A percentile compares a stretch with the other conserved stretches of the same genome.
These are phyloP conservation scores for Ptilonorhynchus violaceus DNA, from an alignment of 2,113 vertebrate species.

Conservation along the genomic window DNA sequence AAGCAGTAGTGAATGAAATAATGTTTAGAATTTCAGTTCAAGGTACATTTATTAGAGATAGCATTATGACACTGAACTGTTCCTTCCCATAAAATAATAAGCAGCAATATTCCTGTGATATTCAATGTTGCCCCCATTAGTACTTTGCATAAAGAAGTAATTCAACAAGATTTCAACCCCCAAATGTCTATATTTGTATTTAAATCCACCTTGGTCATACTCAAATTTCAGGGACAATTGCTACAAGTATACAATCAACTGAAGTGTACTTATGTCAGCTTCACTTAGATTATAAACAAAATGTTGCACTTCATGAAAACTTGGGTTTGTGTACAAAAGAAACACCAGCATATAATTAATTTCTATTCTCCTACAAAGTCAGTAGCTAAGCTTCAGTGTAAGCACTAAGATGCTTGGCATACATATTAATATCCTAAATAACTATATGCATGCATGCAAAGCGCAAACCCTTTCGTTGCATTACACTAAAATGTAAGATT, in stretches of 20 bases:
- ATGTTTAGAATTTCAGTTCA: conserved; percentile 41
- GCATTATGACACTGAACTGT: neutral
- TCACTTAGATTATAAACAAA: neutral
- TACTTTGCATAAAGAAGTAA: neutral
- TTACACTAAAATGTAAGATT: conserved; percentile 13
- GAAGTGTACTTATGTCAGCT: neutral
- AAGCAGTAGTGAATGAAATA: conserved; percentile 29
- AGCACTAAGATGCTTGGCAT: conserved; percentile 24
- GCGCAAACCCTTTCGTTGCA: conserved; percentile 71
- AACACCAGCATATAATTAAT: neutral
- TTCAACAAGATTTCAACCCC: neutral
- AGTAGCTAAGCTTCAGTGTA: conserved; percentile 41
- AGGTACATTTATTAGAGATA: conserved; percentile 21
- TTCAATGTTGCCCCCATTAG: neutral
- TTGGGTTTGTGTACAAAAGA: conserved; percentile 35
- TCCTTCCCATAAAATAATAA: neutral
- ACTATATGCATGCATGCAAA: conserved; percentile 65
- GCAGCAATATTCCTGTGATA: neutral
- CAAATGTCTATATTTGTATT: neutral
- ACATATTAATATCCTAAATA: conserved; percentile 32
- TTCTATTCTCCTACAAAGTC: neutral
- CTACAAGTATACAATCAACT: neutral
- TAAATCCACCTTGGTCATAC: neutral
- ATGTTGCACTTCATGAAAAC: neutral
- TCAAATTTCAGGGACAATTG: neutral